Conservation (phyloP, 2,113 vertebrate genomes). For the Elephas maximus region DNA sequence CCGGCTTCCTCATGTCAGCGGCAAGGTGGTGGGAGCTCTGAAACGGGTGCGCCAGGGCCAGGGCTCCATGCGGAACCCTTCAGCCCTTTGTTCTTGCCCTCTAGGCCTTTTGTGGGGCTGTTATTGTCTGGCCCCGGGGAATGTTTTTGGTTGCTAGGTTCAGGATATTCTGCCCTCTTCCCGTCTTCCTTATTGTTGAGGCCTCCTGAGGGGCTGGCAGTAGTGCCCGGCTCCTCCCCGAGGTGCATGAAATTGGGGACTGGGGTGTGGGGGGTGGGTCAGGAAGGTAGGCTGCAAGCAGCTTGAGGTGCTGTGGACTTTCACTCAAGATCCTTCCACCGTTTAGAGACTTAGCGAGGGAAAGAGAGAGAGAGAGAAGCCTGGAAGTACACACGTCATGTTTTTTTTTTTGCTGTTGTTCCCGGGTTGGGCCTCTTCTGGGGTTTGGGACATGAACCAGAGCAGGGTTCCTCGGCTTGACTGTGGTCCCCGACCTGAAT, state of each 20-base stretch:
- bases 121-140: slow-evolving; percentile 35
- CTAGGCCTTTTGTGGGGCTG: neutral
- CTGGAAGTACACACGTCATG: slow-evolving; percentile 65
- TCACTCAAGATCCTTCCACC: slow-evolving; percentile 20
- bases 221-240: slow-evolving; percentile 27
- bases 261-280: slow-evolving; percentile 53
- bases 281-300: neutral
- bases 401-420: slow-evolving; percentile 63
- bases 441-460: slow-evolving; percentile 73
- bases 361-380: slow-evolving; percentile 68
- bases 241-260: slow-evolving; percentile 64
- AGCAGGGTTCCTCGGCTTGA: slow-evolving; percentile 69
- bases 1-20: neutral
- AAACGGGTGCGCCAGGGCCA: neutral
- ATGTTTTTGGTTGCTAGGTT: slow-evolving; percentile 31
- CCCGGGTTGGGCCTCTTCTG: slow-evolving; percentile 76
- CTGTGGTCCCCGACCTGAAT: slow-evolving; percentile 35
- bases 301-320: slow-evolving; percentile 37
- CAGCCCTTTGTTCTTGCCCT: neutral
- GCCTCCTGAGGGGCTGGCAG: neutral
- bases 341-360: slow-evolving; percentile 63
- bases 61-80: slow-evolving; percentile 74
- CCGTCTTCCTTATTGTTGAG: slow-evolving; percentile 41
- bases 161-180: slow-evolving; percentile 4
- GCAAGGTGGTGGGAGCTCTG: neutral